These are phyloP conservation scores for Chaetops frenatus DNA, from an alignment of 2,113 vertebrate genomes.

Conservation along the genomic window DNA sequence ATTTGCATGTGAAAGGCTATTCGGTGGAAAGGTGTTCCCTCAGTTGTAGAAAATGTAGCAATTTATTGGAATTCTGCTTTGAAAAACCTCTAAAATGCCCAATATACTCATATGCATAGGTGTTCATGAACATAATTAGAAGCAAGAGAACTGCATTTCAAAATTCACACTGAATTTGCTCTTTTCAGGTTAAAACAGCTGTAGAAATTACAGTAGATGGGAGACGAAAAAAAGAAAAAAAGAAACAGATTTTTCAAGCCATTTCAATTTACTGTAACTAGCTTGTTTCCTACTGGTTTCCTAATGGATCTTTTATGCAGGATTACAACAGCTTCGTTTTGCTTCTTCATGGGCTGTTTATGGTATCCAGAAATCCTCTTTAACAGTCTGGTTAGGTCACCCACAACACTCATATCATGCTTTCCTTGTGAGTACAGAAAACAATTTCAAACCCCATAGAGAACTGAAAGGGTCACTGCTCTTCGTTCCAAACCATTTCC, in stretches of 20 bases:
- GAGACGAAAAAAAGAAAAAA: accelerated
- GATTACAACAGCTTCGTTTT: neutral
- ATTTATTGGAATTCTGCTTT: neutral
- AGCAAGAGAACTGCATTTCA: neutral
- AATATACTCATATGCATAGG: neutral
- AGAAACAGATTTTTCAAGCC: neutral
- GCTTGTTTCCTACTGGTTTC: neutral
- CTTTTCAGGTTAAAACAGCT: neutral
- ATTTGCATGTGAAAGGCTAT: neutral
- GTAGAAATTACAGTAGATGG: neutral
- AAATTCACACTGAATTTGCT: neutral
- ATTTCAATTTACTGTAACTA: neutral
- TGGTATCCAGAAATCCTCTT: neutral
- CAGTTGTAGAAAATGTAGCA: neutral
- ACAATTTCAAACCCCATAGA: neutral
- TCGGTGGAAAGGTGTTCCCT: neutral
- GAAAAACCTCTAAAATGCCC: neutral
- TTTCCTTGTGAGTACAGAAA: neutral
- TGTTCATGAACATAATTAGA: neutral
- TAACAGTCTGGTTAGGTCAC: neutral
- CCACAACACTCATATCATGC: neutral
- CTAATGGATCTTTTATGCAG: neutral
- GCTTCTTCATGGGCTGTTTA: neutral
- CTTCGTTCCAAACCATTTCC: neutral
- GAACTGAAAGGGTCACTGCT: neutral